Evolutionary conservation across 2,113 vertebrate genomes (phyloP), one percentile per base, ranked within the genome.

Genomic region (Natator depressus): DNA sequence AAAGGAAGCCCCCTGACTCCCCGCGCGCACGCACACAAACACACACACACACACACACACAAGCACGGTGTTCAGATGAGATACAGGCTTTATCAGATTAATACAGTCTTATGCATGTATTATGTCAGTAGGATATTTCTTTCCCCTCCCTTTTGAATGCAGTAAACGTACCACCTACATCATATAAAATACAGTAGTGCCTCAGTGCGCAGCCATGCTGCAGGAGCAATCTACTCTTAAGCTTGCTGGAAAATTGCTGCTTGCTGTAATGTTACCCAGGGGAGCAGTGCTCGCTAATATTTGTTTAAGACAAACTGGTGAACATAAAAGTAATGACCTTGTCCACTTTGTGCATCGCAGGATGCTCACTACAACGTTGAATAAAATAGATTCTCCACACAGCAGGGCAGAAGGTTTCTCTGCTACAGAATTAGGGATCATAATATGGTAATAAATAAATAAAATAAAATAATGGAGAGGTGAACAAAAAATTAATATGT

Each of bases 251-350:
- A 97, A 96, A 96, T 97, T 97, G 97, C 96, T 97, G 93, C 94
- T 96, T 94, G 82, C 89, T 96, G 82, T 93, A 91, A 97, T n/a
- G 59, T 90, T 49, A 53, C 93, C 94, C 94, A 93, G 31, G 97
- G 91, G 97, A 97, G 80, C 94, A 83, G 80, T 97, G 89, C 87
- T 95, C 50, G 90, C 95, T 91, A 96, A 96, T 97, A 97, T 98
- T 97, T 97, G 97, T 96, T 97, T 97, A 97, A 97, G 96, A 90
- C 93, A 95, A 93, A 25, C 89, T 95, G 89, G 93, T 94, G 87
- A 91, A 85, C 35, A n/a, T 55, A 78, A 94, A 94, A 96, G 82
- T 87, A 96, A 95, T 94, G 94, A 78, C 94, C 89, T 95, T 89
- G 29, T 81, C 96, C 83, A 75, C 85, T 92, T 80, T 22, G 84